These are phyloP conservation scores for Pipra filicauda DNA, from an alignment of 2,113 vertebrate genomes.

Conservation along the genomic window DNA sequence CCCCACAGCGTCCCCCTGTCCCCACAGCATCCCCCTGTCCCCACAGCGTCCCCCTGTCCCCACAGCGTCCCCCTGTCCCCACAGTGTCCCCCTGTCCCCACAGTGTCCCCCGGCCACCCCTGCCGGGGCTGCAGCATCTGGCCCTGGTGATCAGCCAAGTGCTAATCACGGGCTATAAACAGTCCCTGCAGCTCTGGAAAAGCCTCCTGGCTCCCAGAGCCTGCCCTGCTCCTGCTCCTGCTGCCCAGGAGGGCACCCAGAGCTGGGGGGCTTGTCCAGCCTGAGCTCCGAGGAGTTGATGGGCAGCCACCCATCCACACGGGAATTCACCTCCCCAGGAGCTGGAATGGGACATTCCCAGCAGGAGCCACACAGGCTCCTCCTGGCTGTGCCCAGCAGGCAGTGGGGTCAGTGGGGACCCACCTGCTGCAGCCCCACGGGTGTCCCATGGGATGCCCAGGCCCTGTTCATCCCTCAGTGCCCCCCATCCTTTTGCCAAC, in stretches of 20 bases:
- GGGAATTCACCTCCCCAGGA: neutral
- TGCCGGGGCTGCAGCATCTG: neutral
- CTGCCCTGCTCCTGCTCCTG: neutral
- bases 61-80: too few species aligned
- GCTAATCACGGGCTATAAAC: neutral
- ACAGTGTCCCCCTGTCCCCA: too few species aligned
- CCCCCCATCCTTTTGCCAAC: neutral
- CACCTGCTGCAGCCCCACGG: neutral
- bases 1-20: too few species aligned
- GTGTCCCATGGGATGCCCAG: rapidly evolving
- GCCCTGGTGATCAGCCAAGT: constrained; percentile 4
- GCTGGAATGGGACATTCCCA: neutral
- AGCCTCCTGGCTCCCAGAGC: neutral
- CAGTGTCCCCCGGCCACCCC: neutral
- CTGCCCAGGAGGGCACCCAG: neutral
- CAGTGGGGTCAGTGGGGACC: neutral
- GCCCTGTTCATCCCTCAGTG: neutral
- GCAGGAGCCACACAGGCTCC: neutral
- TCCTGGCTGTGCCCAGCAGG: neutral
- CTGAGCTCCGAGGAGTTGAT: too few species aligned
- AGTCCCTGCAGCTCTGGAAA: neutral
- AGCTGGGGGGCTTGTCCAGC: neutral
- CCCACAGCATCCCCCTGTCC: too few species aligned
- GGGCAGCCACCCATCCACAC: rapidly evolving
- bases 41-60: too few species aligned